phyloP scores from a whole-genome alignment of 2,888 invertebrate genomes.

The Rapana venosa region DNA sequence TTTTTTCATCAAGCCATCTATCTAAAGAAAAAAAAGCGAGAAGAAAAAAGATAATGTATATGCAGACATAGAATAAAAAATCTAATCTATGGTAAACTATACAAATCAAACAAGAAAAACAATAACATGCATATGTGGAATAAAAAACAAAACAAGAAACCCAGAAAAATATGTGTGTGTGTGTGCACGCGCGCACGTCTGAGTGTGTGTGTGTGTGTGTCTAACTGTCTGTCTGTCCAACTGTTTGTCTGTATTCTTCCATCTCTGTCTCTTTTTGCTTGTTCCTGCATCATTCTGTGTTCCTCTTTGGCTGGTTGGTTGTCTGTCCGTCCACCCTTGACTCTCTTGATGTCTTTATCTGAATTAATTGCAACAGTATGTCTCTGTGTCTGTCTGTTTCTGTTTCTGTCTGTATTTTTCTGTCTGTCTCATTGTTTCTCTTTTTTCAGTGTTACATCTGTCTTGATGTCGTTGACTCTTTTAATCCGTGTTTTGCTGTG shows the following conservation, averaged over 20 bases:
- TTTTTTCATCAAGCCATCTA: no score
- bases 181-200: background rate
- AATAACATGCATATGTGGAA: no score
- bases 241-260: background rate
- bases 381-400: background rate
- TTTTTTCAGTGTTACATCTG: background rate
- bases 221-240: background rate
- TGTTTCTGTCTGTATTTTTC: background rate
- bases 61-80: no score
- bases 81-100: no score
- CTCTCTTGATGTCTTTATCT: no score
- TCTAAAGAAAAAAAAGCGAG: no score
- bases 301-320: background rate
- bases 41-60: no score
- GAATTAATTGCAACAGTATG: background rate
- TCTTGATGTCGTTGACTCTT: background rate
- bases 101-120: no score
- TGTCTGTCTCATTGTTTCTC: background rate
- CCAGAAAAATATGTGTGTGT: no score
- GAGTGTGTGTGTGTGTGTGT: background rate
- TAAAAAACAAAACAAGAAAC: no score
- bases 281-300: slow-evolving; percentile 1
- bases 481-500: background rate
- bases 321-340: background rate
- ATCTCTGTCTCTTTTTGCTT: background rate